Base-by-base conservation (phyloP, 2,888 invertebrate species). In the Melinopterus prodromus region DNA sequence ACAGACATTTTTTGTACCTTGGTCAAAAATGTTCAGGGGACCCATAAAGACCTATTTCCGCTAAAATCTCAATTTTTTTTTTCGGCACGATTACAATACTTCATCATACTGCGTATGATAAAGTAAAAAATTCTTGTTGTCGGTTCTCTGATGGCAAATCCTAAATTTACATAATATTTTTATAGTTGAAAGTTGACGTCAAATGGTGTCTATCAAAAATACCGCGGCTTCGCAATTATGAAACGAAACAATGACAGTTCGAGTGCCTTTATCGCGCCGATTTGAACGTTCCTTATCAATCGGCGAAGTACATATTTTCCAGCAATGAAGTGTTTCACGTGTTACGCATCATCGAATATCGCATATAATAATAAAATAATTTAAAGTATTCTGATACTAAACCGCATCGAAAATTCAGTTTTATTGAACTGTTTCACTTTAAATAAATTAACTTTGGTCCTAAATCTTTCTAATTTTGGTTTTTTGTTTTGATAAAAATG, bases 161-260 rank as follows among this genome's bases (percentile, higher is more conserved):
- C 7, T 9, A 53, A 53, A 9, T 53, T 53, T 53, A 53, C 53
- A 53, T 12, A 6, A 53, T 38, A 38, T 53, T 9, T 26, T 53
- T 53, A 12, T 53, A 53, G 53, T 53, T 53, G 53, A 9, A 53
- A 9, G 12, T 53, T 53, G 53, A 53, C 53, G 53, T 53, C 53
- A 53, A 53, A 53, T 7, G 9, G 53, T 53, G 53, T 53, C 53
- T 53, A 53, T 53, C 12, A 53, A 53, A 53, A 53, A 53, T 53
- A 3, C 53, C 53, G 53, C 3, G 53, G 53, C 3, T 53, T 53
- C 53, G 53, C 53, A 53, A 53, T 53, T 53, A 53, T 53, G 53
- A 53, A 53, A 53, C 53, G 53, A 53, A 53, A 53, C 53, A 53
- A 53, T 53, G 53, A 53, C 53, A 53, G 53, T 53, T 53, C 53